Conservation (phyloP, 2,797 vertebrate genomes). For the Hephaestus fuliginosus region DNA sequence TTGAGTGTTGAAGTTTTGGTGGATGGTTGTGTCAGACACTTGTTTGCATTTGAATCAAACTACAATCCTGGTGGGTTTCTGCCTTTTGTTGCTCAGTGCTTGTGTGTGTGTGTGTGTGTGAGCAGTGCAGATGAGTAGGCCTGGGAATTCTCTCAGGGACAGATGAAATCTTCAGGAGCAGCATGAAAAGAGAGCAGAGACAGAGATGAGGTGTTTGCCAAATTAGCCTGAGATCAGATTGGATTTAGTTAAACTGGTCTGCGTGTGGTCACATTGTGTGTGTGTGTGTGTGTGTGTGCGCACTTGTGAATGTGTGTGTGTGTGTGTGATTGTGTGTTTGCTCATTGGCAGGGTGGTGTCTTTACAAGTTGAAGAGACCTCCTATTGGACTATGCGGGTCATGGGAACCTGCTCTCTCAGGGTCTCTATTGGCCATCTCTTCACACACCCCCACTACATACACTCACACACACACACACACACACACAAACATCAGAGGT, state of each 20-base stretch:
- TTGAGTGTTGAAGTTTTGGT: slow-evolving; percentile 18
- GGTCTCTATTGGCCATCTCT: slow-evolving; percentile 72
- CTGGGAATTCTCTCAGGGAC: slow-evolving; percentile 63
- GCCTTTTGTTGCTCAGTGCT: slow-evolving; percentile 18
- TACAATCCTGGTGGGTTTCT: slow-evolving; percentile 14
- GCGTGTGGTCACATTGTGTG: slow-evolving; percentile 64
- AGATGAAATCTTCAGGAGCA: slow-evolving; percentile 60
- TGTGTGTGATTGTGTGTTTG: slow-evolving; percentile 9
- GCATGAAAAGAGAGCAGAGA: slow-evolving; percentile 53
- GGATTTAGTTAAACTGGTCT: slow-evolving; percentile 51
- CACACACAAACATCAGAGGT: slow-evolving; percentile 46
- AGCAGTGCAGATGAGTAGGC: slow-evolving; percentile 35
- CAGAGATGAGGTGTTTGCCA: slow-evolving; percentile 57
- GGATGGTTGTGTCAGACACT: slow-evolving; percentile 40
- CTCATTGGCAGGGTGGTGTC: slow-evolving; percentile 57
- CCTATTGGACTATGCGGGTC: slow-evolving; percentile 72
- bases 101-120: slow-evolving; percentile 14
- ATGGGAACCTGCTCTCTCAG: slow-evolving; percentile 79
- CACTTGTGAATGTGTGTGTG: slow-evolving; percentile 30
- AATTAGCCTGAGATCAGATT: slow-evolving; percentile 72
- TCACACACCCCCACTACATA: slow-evolving; percentile 41
- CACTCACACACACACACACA: slow-evolving; percentile 31
- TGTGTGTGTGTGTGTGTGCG: slow-evolving; percentile 22
- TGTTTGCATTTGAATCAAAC: slow-evolving; percentile 45
- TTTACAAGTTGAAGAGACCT: slow-evolving; percentile 71